Conservation (phyloP, 2,888 invertebrate species). For the Cataglyphis cursor region DNA sequence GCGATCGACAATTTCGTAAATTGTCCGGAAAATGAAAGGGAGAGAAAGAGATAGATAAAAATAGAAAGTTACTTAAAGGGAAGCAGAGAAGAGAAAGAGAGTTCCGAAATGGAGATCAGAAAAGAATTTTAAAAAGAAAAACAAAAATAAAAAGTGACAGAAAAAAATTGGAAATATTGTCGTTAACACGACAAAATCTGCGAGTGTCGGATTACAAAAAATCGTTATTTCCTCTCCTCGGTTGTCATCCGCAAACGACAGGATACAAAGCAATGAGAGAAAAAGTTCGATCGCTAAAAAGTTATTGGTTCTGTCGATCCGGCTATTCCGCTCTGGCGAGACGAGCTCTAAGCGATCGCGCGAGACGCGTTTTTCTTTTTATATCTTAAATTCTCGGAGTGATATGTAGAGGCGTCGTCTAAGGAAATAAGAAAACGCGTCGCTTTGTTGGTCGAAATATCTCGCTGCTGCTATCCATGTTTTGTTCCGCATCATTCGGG, state of each 20-base stretch:
- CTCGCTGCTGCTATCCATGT: conserved; percentile 53
- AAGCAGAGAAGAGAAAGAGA: conserved; percentile 26
- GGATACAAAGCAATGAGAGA: conserved; percentile 49
- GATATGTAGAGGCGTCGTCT: conserved; percentile 72
- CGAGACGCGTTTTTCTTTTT: conserved; percentile 52
- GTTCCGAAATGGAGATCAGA: conserved; percentile 10
- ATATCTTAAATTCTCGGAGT: conserved; percentile 66
- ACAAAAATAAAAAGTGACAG: conserved; percentile 34
- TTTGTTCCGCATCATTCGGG: conserved; percentile 38
- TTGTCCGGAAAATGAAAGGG: not conserved
- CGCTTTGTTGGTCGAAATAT: conserved; percentile 71
- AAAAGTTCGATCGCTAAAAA: conserved; percentile 43
- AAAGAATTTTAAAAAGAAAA: conserved; percentile 4
- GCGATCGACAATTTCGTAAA: conserved; percentile 8
- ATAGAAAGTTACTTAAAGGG: conserved; percentile 30
- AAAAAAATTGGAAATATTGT: conserved; percentile 65
- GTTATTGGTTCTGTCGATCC: conserved; percentile 38
- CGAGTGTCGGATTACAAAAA: conserved; percentile 11
- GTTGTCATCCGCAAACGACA: conserved; percentile 16
- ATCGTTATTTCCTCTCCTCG: not conserved
- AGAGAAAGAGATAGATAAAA: conserved; percentile 7
- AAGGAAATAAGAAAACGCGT: conserved; percentile 56
- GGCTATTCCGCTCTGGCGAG: conserved; percentile 42
- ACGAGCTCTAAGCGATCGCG: conserved; percentile 58
- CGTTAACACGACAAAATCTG: conserved; percentile 44